Evolutionary conservation across 2,797 vertebrate genomes (phyloP).

Genomic region (Hemitrygon akajei): DNA sequence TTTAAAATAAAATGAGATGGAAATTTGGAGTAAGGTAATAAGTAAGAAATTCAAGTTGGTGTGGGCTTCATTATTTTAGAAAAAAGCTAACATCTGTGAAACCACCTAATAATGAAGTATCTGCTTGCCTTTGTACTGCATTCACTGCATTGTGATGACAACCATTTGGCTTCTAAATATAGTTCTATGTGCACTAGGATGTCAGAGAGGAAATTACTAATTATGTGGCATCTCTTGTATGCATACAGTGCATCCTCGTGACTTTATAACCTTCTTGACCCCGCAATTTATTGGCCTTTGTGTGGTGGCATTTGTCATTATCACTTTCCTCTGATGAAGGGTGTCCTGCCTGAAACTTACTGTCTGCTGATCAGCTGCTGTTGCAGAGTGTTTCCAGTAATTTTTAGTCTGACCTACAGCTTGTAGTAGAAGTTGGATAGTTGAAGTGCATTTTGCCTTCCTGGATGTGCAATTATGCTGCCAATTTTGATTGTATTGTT

Average conservation of each 20-base stretch:
- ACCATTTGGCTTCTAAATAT: conserved; percentile 6
- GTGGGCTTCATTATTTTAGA: neutral
- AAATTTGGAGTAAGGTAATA: neutral
- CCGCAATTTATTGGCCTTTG: neutral
- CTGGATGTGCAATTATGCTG: neutral
- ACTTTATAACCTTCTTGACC: neutral
- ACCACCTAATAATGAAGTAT: neutral
- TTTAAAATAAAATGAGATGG: neutral
- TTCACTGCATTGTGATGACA: neutral
- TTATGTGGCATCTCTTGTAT: neutral
- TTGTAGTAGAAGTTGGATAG: neutral
- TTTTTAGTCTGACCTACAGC: neutral
- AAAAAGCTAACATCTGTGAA: neutral
- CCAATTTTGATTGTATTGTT: neutral
- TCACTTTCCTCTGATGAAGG: neutral
- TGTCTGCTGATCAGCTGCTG: too few relatives aligned
- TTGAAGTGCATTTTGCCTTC: neutral
- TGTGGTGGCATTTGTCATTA: neutral
- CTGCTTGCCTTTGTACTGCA: neutral
- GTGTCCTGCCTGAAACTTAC: too few relatives aligned
- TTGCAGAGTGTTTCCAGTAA: too few relatives aligned
- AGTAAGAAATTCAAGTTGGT: neutral
- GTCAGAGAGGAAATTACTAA: neutral
- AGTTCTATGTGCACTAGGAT: neutral
- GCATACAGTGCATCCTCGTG: neutral